Evolutionary conservation across 2,113 vertebrate genomes (phyloP).

Genomic region (Serilophus lunatus): DNA sequence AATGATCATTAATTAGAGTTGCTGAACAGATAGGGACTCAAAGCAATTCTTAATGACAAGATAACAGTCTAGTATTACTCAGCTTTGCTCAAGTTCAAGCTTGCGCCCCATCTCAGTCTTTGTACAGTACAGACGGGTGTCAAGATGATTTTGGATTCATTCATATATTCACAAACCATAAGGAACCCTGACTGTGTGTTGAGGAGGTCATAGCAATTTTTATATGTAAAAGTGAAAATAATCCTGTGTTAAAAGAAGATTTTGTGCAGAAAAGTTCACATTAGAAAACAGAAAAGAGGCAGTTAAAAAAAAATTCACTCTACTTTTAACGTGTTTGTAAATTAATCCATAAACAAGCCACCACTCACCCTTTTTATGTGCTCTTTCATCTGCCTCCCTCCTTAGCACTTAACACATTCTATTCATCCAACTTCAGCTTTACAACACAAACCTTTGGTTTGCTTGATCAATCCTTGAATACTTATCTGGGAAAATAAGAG

Average conservation of each 20-base stretch:
- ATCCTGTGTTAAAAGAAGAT: neutral
- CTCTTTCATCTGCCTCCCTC: neutral
- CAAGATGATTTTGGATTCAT: constrained; percentile 4
- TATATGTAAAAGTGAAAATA: neutral
- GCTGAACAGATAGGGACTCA: constrained; percentile 83
- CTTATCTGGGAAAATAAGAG: neutral
- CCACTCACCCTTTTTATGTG: neutral
- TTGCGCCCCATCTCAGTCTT: constrained; percentile 42
- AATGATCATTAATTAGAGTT: constrained; percentile 96
- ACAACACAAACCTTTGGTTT: neutral
- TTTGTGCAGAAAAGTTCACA: neutral
- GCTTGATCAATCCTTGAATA: neutral
- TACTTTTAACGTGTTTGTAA: neutral
- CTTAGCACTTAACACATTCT: neutral
- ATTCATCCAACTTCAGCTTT: neutral
- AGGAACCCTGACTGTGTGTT: neutral
- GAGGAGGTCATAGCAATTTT: neutral
- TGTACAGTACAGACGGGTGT: neutral
- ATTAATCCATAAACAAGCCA: neutral
- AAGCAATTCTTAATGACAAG: constrained; percentile 78
- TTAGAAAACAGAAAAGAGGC: neutral
- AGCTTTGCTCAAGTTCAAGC: constrained; percentile 34
- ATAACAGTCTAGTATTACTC: constrained; percentile 74
- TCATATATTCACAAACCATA: neutral
- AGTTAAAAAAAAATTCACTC: neutral